Evolutionary conservation across 1,140 invertebrate species (phyloP).

Genomic region (Caenorhabditis inopinata): DNA sequence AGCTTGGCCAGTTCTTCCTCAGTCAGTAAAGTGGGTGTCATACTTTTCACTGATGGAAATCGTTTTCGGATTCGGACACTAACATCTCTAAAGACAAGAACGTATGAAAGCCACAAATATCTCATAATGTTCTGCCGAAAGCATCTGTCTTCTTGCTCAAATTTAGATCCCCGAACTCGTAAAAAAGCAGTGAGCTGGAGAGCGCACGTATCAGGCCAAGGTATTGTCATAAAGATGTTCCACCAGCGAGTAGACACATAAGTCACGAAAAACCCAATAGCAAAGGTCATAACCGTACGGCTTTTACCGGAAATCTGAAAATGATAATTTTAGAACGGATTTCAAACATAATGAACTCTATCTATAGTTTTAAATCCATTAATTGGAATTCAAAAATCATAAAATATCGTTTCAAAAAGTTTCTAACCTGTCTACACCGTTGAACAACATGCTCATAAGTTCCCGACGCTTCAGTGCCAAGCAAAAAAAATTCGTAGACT

Average conservation of each 20-base stretch:
- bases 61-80: constrained; percentile 32
- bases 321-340: background rate
- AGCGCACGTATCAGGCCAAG: constrained; percentile 44
- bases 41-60: constrained; percentile 40
- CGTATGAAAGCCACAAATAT: constrained; percentile 48
- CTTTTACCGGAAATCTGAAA: background rate
- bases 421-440: constrained; percentile 3
- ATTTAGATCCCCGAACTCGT: background rate
- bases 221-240: constrained; percentile 42
- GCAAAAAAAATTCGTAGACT: background rate
- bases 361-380: too few relatives aligned
- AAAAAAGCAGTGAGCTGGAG: constrained; percentile 40
- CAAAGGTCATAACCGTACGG: constrained; percentile 5
- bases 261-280: constrained; percentile 15
- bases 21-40: constrained; percentile 27
- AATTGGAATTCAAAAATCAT: too few relatives aligned
- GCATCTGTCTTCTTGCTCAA: constrained; percentile 35
- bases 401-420: too few relatives aligned
- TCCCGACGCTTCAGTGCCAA: background rate
- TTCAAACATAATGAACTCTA: too few relatives aligned
- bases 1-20: constrained; percentile 21
- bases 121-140: constrained; percentile 45
- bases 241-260: constrained; percentile 38
- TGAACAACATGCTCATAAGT: constrained; percentile 24
- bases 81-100: constrained; percentile 47